These are phyloP conservation scores for Hydrozoanthus gracilis DNA, from an alignment of 92 coral and sea anemone species.

Conservation along the genomic window DNA sequence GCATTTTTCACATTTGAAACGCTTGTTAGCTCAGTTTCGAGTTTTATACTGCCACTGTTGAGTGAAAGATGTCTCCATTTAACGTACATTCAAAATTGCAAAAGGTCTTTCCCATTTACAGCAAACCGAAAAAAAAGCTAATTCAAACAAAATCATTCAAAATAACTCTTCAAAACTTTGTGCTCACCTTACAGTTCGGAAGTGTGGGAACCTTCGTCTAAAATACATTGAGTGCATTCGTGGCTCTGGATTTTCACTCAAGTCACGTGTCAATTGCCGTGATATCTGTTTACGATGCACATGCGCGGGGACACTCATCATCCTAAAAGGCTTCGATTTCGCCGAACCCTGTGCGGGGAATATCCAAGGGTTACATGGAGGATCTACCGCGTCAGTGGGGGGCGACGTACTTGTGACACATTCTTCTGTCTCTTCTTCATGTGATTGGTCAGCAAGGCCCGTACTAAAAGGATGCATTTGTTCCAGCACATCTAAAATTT, in stretches of 20 bases:
- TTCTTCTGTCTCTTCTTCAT: constrained; percentile 2
- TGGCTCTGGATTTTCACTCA: not conserved
- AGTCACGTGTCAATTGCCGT: constrained; percentile 31
- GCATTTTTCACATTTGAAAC: no score
- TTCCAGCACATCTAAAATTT: constrained; percentile 75
- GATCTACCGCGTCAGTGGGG: not conserved
- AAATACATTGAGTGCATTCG: constrained; percentile 13
- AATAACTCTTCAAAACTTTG: not conserved
- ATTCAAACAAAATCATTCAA: not conserved
- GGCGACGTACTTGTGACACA: constrained; percentile 19
- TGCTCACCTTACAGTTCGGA: constrained; percentile 27
- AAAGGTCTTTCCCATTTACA: not conserved
- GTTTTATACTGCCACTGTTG: no score
- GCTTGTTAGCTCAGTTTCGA: no score
- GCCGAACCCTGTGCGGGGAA: constrained; percentile 59
- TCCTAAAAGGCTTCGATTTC: constrained; percentile 57
- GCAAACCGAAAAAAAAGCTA: not conserved
- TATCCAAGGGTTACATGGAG: constrained; percentile 33
- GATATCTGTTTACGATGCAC: constrained; percentile 61
- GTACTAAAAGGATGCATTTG: constrained; percentile 54
- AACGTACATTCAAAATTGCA: not conserved
- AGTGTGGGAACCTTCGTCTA: constrained; percentile 52
- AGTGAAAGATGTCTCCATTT: no score
- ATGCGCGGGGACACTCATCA: constrained; percentile 86
- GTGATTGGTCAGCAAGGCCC: constrained; percentile 27